Conservation (phyloP, 2,113 vertebrate species). For the Alligator mississippiensis region DNA sequence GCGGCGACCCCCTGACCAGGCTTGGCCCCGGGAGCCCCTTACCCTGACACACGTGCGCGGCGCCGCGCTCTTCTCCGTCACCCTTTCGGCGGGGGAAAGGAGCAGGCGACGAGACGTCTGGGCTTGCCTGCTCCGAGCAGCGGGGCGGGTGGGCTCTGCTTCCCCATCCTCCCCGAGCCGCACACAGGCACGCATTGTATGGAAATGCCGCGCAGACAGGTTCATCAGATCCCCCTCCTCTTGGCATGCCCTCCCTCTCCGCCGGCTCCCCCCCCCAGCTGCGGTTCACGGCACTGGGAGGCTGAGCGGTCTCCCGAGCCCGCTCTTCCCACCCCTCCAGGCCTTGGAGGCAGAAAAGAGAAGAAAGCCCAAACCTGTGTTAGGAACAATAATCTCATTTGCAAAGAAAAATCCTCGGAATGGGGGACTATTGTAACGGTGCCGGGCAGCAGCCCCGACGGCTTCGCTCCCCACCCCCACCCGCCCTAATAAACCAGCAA, state of each 20-base stretch:
- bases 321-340: constrained; percentile 40
- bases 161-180: neutral
- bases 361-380: constrained; percentile 17
- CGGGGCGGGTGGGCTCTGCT: neutral
- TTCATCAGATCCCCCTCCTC: neutral
- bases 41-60: constrained; percentile 52
- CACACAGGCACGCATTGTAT: neutral
- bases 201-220: constrained; percentile 25
- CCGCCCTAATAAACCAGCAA: constrained; percentile 71
- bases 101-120: constrained; percentile 16
- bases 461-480: constrained; percentile 29
- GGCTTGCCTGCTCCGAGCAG: constrained; percentile 17
- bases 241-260: neutral
- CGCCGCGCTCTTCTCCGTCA: constrained; percentile 1
- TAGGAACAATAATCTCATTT: constrained; percentile 73
- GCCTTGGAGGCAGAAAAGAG: constrained; percentile 40
- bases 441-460: constrained; percentile 59
- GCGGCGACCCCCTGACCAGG: neutral
- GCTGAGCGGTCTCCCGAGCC: constrained; percentile 21
- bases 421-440: constrained; percentile 78
- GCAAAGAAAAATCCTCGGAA: constrained; percentile 76
- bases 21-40: constrained; percentile 59
- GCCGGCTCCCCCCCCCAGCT: neutral
- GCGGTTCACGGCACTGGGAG: neutral
- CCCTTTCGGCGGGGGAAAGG: constrained; percentile 10